A percentile compares a stretch with the other conserved stretches of the same genome.
These are phyloP conservation scores for Platycnemis pennipes DNA, from an alignment of 2,888 invertebrate species.

Conservation along the genomic window DNA sequence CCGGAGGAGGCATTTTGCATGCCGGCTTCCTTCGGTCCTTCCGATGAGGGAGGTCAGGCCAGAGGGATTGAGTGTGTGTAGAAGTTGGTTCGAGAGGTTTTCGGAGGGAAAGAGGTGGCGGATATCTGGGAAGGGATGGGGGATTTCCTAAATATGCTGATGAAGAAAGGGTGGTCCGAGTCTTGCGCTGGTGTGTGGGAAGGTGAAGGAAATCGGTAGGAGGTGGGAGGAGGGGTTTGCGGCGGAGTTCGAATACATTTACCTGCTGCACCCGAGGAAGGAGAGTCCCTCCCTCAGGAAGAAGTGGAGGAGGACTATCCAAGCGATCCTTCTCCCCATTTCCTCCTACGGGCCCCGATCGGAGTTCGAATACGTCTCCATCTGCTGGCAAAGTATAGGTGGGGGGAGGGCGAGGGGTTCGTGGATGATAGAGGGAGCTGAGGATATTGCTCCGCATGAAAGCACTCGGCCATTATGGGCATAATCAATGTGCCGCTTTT, in stretches of 20 bases:
- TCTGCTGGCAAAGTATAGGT: not conserved
- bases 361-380: constrained; percentile 47
- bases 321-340: not conserved
- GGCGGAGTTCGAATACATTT: constrained; percentile 13
- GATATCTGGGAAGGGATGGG: constrained; percentile 20
- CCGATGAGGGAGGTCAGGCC: constrained; percentile 53
- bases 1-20: constrained; percentile 65
- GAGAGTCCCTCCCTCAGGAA: not conserved
- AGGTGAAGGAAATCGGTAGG: not conserved
- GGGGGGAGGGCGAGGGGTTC: not conserved
- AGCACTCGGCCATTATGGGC: constrained; percentile 14
- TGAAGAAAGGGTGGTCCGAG: constrained; percentile 29
- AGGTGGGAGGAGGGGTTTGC: not conserved
- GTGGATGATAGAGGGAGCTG: not conserved
- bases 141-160: constrained; percentile 64
- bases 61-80: not conserved
- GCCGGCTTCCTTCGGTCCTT: constrained; percentile 56
- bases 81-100: constrained; percentile 11
- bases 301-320: not conserved
- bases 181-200: not conserved
- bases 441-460: constrained; percentile 10
- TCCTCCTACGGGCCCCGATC: constrained; percentile 5
- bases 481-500: constrained; percentile 44
- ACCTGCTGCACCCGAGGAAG: not conserved
- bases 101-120: constrained; percentile 17